A percentile compares a stretch with the other conserved stretches of the same genome.
phyloP scores from a whole-genome alignment of 2,113 vertebrate species.

The Oceanites oceanicus region DNA sequence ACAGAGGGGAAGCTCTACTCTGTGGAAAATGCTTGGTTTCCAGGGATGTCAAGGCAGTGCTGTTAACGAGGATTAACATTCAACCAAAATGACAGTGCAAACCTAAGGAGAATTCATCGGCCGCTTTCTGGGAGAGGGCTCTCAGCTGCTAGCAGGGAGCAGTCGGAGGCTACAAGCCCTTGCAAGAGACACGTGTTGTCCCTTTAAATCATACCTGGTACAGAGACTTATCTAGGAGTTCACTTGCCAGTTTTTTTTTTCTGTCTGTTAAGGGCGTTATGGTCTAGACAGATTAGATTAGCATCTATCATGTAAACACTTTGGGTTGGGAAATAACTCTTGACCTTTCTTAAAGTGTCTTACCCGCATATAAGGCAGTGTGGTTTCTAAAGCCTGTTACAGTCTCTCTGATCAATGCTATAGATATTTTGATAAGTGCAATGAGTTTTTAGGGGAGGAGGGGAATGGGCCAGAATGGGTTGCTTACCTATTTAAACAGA shows the following conservation, averaged over 20 bases:
- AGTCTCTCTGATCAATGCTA: background rate
- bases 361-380: background rate
- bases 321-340: constrained; percentile 38
- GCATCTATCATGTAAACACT: constrained; percentile 38
- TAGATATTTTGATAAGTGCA: background rate
- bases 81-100: background rate
- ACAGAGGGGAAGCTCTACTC: background rate
- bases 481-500: background rate
- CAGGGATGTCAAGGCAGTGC: background rate
- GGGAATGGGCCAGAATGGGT: background rate
- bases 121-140: background rate
- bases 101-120: background rate
- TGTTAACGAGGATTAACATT: background rate
- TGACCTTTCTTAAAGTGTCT: background rate
- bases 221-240: constrained; percentile 22
- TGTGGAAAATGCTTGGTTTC: background rate
- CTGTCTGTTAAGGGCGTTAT: constrained; percentile 33
- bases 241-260: background rate
- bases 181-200: background rate
- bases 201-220: constrained; percentile 33
- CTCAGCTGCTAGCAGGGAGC: background rate
- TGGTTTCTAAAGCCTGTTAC: background rate
- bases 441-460: background rate
- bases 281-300: constrained; percentile 56
- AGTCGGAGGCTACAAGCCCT: background rate